A percentile compares a stretch with the other conserved stretches of the same genome.
Evolutionary conservation across 1,140 invertebrate species (phyloP).

Genomic region (Lysiphlebus fabarum): DNA sequence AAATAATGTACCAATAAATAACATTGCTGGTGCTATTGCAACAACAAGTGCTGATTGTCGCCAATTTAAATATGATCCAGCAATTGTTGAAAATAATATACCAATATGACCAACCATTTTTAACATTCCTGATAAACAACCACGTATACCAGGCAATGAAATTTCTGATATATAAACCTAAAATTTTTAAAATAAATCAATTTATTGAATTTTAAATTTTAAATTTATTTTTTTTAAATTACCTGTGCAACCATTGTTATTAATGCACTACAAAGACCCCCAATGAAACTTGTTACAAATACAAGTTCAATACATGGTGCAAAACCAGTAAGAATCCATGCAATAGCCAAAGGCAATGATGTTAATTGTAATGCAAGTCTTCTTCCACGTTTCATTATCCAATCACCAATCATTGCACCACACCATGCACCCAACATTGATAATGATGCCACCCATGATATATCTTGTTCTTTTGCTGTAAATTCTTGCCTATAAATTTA

Average conservation of each 20-base stretch:
- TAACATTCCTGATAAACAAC: slow-evolving; percentile 77
- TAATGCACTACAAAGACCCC: slow-evolving; percentile 75
- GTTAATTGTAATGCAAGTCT: slow-evolving; percentile 66
- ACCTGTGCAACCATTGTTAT: slow-evolving; percentile 77
- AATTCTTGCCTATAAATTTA: slow-evolving; percentile 52
- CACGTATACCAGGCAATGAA: slow-evolving; percentile 78
- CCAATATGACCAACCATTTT: slow-evolving; percentile 85
- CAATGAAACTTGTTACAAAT: slow-evolving; percentile 73
- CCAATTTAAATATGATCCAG: slow-evolving; percentile 80
- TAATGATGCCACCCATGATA: slow-evolving; percentile 77
- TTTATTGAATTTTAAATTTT: slow-evolving; percentile 34
- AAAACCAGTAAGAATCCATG: slow-evolving; percentile 74
- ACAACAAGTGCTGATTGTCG: slow-evolving; percentile 73
- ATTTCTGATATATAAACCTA: slow-evolving; percentile 90
- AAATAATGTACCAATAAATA: slow-evolving; percentile 67
- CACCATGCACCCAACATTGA: slow-evolving; percentile 76
- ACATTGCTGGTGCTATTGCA: slow-evolving; percentile 67
- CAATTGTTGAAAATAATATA: slow-evolving; percentile 74
- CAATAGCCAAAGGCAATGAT: slow-evolving; percentile 68
- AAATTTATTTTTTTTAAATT: neutral
- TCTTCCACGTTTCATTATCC: slow-evolving; percentile 71
- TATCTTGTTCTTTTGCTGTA: slow-evolving; percentile 70
- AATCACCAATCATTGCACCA: slow-evolving; percentile 71
- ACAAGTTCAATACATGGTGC: slow-evolving; percentile 73
- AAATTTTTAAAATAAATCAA: slow-evolving; percentile 24